Percentiles rank a stretch among this genome's conserved stretches.
Evolutionary conservation across 2,113 vertebrate species (phyloP).

Genomic region (Myiozetetes cayanensis): DNA sequence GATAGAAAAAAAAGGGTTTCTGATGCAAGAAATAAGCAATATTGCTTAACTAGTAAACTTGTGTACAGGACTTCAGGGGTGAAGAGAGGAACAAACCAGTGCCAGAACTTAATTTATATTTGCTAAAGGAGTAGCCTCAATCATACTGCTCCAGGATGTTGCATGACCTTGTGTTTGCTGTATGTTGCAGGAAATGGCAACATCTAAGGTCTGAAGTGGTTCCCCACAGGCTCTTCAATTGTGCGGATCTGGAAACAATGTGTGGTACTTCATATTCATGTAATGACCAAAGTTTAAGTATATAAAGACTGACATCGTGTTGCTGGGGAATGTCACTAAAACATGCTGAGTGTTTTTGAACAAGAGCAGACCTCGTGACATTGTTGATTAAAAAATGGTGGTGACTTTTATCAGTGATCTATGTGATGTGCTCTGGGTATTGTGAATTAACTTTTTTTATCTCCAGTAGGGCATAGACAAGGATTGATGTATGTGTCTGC

Average conservation of each 20-base stretch:
- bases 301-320: not conserved
- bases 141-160: not conserved
- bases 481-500: not conserved
- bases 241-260: not conserved
- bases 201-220: not conserved
- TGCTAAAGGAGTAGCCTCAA: not conserved
- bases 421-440: not conserved
- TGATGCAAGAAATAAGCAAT: not conserved
- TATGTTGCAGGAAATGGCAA: not conserved
- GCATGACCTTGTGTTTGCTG: not conserved
- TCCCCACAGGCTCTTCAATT: not conserved
- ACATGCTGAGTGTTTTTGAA: not conserved
- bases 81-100: not conserved
- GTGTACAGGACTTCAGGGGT: not conserved
- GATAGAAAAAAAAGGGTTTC: not conserved
- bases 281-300: not conserved
- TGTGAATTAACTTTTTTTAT: not conserved
- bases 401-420: not conserved
- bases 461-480: not conserved
- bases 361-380: not conserved
- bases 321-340: not conserved
- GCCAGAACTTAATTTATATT: not conserved
- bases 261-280: not conserved
- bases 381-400: not conserved
- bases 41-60: not conserved